phyloP scores from a whole-genome alignment of 2,797 vertebrate genomes.

The Acanthurus leucopareius region DNA sequence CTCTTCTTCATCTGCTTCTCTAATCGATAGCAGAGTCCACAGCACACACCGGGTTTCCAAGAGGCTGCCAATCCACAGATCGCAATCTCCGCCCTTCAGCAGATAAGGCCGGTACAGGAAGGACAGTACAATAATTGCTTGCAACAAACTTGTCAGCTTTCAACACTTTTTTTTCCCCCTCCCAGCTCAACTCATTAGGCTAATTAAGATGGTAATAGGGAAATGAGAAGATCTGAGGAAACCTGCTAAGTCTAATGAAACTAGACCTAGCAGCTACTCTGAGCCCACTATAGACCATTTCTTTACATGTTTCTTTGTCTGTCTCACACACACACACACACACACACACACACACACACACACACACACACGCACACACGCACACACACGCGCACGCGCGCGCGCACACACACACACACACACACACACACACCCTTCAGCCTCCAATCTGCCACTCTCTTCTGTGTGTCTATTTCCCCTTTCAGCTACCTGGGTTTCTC shows the following conservation, averaged over 20 bases:
- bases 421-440: slow-evolving; percentile 27
- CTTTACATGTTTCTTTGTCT: slow-evolving; percentile 14
- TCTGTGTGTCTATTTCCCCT: slow-evolving; percentile 11
- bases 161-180: slow-evolving; percentile 20
- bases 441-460: slow-evolving; percentile 9
- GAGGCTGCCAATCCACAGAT: slow-evolving; percentile 69
- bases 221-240: slow-evolving; percentile 55
- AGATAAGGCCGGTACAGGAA: slow-evolving; percentile 71
- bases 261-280: slow-evolving; percentile 17
- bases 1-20: slow-evolving; percentile 47
- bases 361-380: neutral
- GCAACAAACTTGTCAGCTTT: slow-evolving; percentile 66
- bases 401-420: too few species aligned
- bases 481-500: slow-evolving; percentile 6
- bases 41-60: slow-evolving; percentile 58
- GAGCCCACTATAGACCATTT: slow-evolving; percentile 9
- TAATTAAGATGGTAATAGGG: slow-evolving; percentile 70
- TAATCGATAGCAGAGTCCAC: slow-evolving; percentile 74
- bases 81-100: slow-evolving; percentile 68
- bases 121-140: slow-evolving; percentile 72
- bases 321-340: neutral
- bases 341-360: neutral
- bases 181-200: slow-evolving; percentile 66
- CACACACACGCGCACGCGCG: too few species aligned
- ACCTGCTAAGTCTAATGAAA: slow-evolving; percentile 40